Percentiles rank a stretch among this genome's conserved stretches.
phyloP scores from a whole-genome alignment of 2,888 invertebrate genomes.

The Megamerina dolium region DNA sequence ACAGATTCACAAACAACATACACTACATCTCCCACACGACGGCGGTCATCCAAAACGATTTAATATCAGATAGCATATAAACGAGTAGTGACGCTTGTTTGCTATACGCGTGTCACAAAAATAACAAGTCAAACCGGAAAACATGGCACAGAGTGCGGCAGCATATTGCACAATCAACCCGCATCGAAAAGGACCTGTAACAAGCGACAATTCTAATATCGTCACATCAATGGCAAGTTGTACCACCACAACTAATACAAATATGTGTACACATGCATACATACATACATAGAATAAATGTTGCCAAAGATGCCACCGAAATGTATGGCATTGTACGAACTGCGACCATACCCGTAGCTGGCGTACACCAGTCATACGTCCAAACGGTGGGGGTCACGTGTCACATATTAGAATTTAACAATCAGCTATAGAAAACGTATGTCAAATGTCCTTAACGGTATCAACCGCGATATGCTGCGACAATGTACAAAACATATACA shows the following conservation, averaged over 20 bases:
- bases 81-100: too few species aligned
- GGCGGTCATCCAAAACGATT: slow-evolving; percentile 15
- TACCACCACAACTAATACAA: not conserved
- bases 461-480: slow-evolving; percentile 1
- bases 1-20: too few species aligned
- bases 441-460: slow-evolving; percentile 30
- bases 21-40: not conserved
- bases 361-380: too few species aligned
- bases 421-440: slow-evolving; percentile 37
- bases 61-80: slow-evolving; percentile 13
- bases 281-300: too few species aligned
- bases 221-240: not conserved
- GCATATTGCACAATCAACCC: not conserved
- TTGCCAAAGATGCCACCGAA: not conserved
- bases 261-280: too few species aligned
- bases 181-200: not conserved
- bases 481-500: not conserved
- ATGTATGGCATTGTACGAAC: not conserved
- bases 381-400: slow-evolving; percentile 24
- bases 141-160: not conserved
- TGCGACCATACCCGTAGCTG: not conserved
- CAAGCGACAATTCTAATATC: not conserved
- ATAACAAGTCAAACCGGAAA: slow-evolving; percentile 10
- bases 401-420: slow-evolving; percentile 25
- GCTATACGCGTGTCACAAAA: slow-evolving; percentile 8